Percentiles rank a stretch among this genome's conserved stretches.
Evolutionary conservation across 2,113 vertebrate species (phyloP).

Genomic region (Indri indri): DNA sequence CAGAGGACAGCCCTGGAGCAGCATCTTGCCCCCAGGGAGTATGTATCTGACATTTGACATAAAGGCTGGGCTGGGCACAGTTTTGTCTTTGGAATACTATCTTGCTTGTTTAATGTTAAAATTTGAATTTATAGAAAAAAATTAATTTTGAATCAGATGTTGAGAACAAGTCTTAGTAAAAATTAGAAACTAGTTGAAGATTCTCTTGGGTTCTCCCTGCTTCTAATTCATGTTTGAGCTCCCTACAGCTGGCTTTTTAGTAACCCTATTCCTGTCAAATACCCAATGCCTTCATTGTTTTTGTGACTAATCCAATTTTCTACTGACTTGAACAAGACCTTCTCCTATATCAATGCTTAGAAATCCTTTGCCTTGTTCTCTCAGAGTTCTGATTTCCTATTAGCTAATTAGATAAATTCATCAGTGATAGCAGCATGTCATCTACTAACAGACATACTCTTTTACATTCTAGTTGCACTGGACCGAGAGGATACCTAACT

Average conservation of each 20-base stretch:
- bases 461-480: background rate
- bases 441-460: background rate
- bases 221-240: background rate
- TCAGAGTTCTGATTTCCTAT: background rate
- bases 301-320: background rate
- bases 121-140: background rate
- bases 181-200: background rate
- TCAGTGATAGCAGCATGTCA: background rate
- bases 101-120: slow-evolving; percentile 13
- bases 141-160: background rate
- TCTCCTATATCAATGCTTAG: background rate
- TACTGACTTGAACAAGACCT: background rate
- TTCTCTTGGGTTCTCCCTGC: background rate
- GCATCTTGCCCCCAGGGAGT: background rate
- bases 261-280: background rate
- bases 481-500: background rate
- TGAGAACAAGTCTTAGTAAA: background rate
- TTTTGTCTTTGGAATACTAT: background rate
- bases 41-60: background rate
- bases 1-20: background rate
- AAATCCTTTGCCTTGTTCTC: background rate
- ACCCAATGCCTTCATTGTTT: background rate
- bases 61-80: background rate
- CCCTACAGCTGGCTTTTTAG: background rate
- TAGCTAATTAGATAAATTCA: background rate